Conservation (phyloP, 2,797 vertebrate species). For the Coregonus sp. region DNA sequence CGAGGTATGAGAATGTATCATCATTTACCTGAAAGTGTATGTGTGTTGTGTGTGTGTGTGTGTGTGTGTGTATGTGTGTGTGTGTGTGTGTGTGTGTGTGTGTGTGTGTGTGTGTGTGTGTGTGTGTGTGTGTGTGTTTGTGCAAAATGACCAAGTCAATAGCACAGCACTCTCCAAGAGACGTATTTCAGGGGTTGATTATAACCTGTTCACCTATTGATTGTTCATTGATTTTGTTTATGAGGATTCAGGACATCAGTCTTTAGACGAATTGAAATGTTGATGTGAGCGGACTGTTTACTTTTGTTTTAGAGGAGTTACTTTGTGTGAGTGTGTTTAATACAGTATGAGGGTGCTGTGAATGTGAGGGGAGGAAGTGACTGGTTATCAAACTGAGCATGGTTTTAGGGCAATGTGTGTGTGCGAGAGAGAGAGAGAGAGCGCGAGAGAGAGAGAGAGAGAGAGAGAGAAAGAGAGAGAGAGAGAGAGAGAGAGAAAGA, state of each 20-base stretch:
- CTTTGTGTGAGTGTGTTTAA: no score
- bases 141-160: background rate
- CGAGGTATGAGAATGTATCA: slow-evolving; percentile 32
- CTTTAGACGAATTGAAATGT: background rate
- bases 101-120: slow-evolving; percentile 3
- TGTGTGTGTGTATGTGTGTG: slow-evolving; percentile 6
- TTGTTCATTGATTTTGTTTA: background rate
- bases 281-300: background rate
- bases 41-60: slow-evolving; percentile 11
- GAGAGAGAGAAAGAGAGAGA: no score
- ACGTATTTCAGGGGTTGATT: background rate
- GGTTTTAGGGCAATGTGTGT: background rate
- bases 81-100: background rate
- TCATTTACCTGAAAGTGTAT: no score
- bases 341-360: no score
- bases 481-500: no score
- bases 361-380: background rate
- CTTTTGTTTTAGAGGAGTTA: no score
- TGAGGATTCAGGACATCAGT: background rate
- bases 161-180: background rate
- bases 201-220: background rate
- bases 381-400: no score
- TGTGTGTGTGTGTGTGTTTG: background rate
- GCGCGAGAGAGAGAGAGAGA: no score
- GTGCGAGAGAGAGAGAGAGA: no score